Evolutionary conservation across 30 jellyfish, hydroid and myxozoan species (phyloP), one percentile per base, ranked within the genome.

Genomic region (Aurelia aurita): DNA sequence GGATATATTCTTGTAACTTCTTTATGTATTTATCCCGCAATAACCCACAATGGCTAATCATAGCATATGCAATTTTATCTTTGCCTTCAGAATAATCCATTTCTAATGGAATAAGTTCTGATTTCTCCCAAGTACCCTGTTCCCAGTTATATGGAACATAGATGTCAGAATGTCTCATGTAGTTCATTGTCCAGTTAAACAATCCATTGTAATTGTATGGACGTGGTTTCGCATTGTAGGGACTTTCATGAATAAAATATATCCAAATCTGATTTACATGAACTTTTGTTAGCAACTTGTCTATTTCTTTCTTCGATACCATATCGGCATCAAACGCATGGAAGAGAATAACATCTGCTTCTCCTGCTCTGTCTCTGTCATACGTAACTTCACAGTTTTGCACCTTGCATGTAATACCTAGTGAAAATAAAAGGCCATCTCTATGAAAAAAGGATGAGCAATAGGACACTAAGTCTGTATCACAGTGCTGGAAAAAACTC

Each of bases 161-260:
- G 57, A 92, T 92, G 87, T 92, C 98, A 23, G 98, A 77, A 66
- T 92, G 94, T 23, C 47, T 51, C 46, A 84, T 74, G 75, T 86
- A 92, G 20, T 74, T 87, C 98, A 92, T 92, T 11, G 98, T 92
- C 98, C 98, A 92, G 57, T 92, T 92, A 58, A 87, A 92, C 8
- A 58, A 80, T 8, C 97, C 96, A 58, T 92, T 95, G 85, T 79
- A 92, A 46, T 62, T 27, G 11, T 29, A 6, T 5, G 98, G 95
- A n/a, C 57, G 62, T 12, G 98, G 98, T 45, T 54, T 58, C 2
- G 96, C 96, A 51, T 79, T 79, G 28, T 55, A 86, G 27, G 98
- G 98, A 47, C 91, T 35, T 62, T 87, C 95, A 79, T 91, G 98
- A 12, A 86, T 53, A 39, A 91, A 91, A 69, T 91, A 91, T 16